Conservation (phyloP, 2,797 vertebrate species). For the Brachyrhaphis roseni region DNA sequence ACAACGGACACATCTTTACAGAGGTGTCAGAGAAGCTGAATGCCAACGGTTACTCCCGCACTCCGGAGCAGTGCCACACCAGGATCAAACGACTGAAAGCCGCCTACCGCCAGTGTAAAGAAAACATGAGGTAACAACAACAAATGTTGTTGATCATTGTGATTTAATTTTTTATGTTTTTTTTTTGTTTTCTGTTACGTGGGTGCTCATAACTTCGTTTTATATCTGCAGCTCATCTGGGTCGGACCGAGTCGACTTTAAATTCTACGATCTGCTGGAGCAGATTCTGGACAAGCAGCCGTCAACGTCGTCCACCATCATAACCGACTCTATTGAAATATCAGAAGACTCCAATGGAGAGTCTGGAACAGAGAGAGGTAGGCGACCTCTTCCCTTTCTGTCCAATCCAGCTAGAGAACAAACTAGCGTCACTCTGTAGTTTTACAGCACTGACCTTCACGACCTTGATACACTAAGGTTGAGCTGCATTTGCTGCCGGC, state of each 20-base stretch:
- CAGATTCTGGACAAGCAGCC: constrained; percentile 78
- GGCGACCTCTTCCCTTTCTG: neutral
- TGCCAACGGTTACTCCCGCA: constrained; percentile 71
- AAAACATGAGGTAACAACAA: constrained; percentile 68
- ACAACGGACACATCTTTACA: constrained; percentile 77
- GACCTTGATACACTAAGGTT: neutral
- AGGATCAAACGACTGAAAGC: constrained; percentile 80
- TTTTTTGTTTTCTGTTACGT: too few species aligned
- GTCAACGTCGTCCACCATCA: constrained; percentile 55
- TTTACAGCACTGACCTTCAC: neutral
- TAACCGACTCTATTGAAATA: constrained; percentile 67
- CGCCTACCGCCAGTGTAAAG: constrained; percentile 75
- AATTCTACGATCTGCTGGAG: constrained; percentile 79
- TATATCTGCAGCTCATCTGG: constrained; percentile 53
- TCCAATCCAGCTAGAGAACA: neutral
- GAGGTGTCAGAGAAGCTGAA: constrained; percentile 75
- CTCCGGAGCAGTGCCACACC: constrained; percentile 78
- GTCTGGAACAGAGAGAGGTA: constrained; percentile 65
- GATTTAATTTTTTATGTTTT: too few species aligned
- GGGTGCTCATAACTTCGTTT: neutral
- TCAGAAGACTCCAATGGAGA: constrained; percentile 72
- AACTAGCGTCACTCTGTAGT: neutral
- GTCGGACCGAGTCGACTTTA: constrained; percentile 73
- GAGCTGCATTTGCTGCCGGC: neutral
- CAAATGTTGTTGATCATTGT: neutral